Evolutionary conservation across 2,113 vertebrate genomes (phyloP).

Genomic region (Lepidothrix coronata): DNA sequence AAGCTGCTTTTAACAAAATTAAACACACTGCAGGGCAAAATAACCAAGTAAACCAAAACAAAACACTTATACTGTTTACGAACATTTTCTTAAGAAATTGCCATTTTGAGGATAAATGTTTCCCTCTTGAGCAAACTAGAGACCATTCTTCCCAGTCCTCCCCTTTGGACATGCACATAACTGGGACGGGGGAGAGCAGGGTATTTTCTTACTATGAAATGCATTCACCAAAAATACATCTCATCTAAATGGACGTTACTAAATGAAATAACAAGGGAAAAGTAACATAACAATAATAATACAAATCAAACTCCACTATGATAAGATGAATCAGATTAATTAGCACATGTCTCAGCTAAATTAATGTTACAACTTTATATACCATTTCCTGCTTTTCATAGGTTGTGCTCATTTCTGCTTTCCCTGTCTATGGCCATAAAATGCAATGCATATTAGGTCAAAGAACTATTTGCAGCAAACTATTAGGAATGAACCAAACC

Average conservation of each 20-base stretch:
- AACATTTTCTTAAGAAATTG: neutral
- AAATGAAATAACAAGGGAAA: neutral
- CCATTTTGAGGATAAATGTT: neutral
- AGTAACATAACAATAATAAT: neutral
- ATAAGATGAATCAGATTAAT: neutral
- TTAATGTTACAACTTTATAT: neutral
- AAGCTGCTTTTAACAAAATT: slow-evolving; percentile 1
- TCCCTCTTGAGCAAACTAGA: neutral
- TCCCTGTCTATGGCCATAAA: neutral
- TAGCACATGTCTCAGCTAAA: neutral
- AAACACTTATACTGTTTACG: neutral
- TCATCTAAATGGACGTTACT: no score
- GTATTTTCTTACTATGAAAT: neutral
- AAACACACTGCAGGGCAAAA: neutral
- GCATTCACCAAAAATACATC: neutral
- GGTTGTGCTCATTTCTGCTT: neutral
- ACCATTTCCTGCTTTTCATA: neutral
- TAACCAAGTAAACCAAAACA: neutral
- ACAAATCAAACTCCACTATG: neutral
- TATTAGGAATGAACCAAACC: neutral
- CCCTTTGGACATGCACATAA: neutral
- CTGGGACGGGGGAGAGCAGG: neutral
- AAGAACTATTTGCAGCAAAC: neutral
- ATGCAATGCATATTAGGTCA: neutral
- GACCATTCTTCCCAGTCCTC: neutral